Percentiles rank a stretch among this genome's conserved stretches.
These are phyloP conservation scores for Pinna nobilis DNA, from an alignment of 1,140 invertebrate genomes.

Conservation along the genomic window DNA sequence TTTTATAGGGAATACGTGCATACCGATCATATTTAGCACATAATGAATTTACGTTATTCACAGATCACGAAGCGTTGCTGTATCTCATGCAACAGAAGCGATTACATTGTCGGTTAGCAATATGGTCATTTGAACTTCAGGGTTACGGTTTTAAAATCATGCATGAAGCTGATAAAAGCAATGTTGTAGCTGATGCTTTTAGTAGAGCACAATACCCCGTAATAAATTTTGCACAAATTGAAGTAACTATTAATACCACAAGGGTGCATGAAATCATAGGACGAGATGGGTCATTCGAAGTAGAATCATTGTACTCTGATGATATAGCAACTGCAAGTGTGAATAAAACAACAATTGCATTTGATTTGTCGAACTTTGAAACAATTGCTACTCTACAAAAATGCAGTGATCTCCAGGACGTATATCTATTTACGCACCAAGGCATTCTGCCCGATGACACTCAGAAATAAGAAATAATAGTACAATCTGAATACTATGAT, in stretches of 20 bases:
- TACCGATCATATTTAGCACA: conserved; percentile 25
- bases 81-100: conserved; percentile 15
- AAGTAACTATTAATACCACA: background rate
- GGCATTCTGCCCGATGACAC: conserved; percentile 23
- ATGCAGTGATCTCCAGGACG: conserved; percentile 22
- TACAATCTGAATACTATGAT: conserved; percentile 30
- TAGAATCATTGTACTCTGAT: background rate
- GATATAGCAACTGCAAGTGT: background rate
- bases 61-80: conserved; percentile 34
- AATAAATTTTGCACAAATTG: too few species aligned
- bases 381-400: conserved; percentile 20
- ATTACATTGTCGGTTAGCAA: conserved; percentile 1
- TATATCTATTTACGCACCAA: conserved; percentile 22
- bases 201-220: conserved; percentile 1
- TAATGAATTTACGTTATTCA: conserved; percentile 25
- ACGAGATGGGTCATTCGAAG: background rate
- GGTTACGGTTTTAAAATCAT: conserved; percentile 38
- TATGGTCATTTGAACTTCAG: conserved; percentile 40
- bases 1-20: conserved; percentile 36
- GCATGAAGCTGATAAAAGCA: conserved; percentile 8
- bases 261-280: background rate
- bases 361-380: background rate
- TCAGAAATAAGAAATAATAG: conserved; percentile 4
- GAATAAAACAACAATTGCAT: background rate
- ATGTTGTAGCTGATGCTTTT: conserved; percentile 29